Evolutionary conservation across 2,888 invertebrate genomes (phyloP).

Genomic region (Microchrysa polita): DNA sequence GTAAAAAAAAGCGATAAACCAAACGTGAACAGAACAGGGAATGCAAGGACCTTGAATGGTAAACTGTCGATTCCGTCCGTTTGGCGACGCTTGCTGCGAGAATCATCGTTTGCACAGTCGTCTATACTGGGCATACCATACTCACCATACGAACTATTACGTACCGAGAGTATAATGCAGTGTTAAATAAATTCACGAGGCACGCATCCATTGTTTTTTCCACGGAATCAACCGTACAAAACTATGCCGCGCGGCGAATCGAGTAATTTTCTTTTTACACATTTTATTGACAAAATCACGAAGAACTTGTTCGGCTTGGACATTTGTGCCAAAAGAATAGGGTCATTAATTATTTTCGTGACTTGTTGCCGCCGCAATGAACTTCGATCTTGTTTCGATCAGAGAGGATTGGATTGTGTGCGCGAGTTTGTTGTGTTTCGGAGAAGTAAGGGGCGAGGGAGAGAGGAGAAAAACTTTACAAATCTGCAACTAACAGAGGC

Average conservation of each 20-base stretch:
- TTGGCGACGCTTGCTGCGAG: too few species aligned
- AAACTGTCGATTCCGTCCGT: neutral
- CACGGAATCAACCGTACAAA: neutral
- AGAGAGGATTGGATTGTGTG: neutral
- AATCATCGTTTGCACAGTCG: neutral
- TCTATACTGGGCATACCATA: neutral
- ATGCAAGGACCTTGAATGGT: neutral
- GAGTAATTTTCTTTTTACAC: conserved; percentile 31
- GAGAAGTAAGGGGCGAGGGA: neutral
- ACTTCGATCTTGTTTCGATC: conserved; percentile 34
- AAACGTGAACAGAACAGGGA: too few species aligned
- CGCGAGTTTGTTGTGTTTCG: too few species aligned
- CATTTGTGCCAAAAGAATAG: conserved; percentile 45
- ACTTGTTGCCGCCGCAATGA: conserved; percentile 40
- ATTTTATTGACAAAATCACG: conserved; percentile 47
- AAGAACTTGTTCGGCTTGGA: conserved; percentile 43
- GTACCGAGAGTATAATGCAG: conserved; percentile 5
- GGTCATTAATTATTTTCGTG: conserved; percentile 47
- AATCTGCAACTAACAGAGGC: neutral
- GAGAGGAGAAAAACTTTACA: neutral
- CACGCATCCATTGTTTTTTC: conserved; percentile 33
- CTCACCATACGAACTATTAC: too few species aligned
- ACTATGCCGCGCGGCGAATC: neutral
- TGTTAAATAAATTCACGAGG: conserved; percentile 38
- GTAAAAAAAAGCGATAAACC: too few species aligned